phyloP scores from a whole-genome alignment of 2,797 vertebrate species.

The Artibeus lituratus region DNA sequence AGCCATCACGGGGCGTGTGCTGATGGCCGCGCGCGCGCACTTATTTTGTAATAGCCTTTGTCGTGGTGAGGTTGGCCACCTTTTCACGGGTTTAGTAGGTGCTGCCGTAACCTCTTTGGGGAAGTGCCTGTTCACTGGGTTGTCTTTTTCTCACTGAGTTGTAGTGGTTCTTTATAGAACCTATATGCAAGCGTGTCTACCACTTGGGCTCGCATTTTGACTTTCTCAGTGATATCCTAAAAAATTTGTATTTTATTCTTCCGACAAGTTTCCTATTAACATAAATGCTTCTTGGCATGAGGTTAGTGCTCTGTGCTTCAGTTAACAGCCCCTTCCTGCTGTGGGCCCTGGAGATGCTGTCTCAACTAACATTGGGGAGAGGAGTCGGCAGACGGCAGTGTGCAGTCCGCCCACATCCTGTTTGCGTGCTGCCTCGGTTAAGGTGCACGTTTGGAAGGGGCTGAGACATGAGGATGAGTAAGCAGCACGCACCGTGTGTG shows the following conservation, averaged over 20 bases:
- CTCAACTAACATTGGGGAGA: neutral
- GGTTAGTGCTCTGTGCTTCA: neutral
- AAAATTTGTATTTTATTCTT: neutral
- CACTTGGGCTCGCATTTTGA: neutral
- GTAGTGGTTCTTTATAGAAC: neutral
- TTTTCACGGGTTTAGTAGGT: neutral
- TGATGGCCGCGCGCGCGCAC: neutral
- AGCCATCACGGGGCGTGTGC: accelerated
- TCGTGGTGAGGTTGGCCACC: neutral
- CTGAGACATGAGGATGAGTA: neutral
- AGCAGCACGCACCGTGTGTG: neutral
- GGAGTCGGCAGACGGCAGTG: neutral
- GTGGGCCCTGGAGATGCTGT: neutral
- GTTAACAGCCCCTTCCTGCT: neutral
- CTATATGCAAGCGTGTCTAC: neutral
- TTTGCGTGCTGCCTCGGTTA: neutral
- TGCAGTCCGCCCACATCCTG: neutral
- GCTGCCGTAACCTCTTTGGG: neutral
- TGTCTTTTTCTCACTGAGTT: neutral
- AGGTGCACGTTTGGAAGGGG: neutral
- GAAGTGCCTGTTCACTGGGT: neutral
- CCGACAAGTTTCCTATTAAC: neutral
- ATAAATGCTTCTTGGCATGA: neutral
- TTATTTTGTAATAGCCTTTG: neutral
- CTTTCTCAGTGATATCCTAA: neutral